Percentiles rank a stretch among this genome's conserved stretches.
Evolutionary conservation across 2,113 vertebrate genomes (phyloP).

Genomic region (Amblyopsis rosae): DNA sequence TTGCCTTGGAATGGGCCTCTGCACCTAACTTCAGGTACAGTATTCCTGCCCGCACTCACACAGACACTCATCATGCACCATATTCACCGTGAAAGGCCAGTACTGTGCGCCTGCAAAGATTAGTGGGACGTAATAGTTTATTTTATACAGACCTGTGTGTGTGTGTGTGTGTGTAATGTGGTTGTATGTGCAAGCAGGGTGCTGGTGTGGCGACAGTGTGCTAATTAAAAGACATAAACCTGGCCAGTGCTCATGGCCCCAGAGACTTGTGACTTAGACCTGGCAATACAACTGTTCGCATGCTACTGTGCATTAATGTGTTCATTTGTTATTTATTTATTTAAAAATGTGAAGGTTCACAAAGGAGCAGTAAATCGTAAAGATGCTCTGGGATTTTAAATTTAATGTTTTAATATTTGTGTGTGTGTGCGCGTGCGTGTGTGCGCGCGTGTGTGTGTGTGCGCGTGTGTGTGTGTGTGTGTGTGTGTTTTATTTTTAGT

Average conservation of each 20-base stretch:
- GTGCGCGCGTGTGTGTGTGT: slow-evolving; percentile 11
- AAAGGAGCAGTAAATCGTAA: too few relatives aligned
- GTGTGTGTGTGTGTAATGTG: slow-evolving; percentile 1
- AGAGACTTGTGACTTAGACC: background rate
- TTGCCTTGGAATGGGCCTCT: slow-evolving; percentile 89
- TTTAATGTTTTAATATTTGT: too few relatives aligned
- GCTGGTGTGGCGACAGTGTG: slow-evolving; percentile 42
- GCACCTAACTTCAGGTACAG: slow-evolving; percentile 86
- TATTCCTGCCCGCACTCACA: background rate
- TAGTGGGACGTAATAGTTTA: too few relatives aligned
- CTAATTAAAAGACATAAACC: slow-evolving; percentile 74
- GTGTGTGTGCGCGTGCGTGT: slow-evolving; percentile 12
- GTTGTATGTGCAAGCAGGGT: slow-evolving; percentile 51
- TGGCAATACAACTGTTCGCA: too few relatives aligned
- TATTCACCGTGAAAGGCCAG: background rate
- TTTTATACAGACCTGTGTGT: background rate
- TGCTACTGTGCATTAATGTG: too few relatives aligned
- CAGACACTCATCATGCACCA: slow-evolving; percentile 3
- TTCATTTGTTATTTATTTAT: too few relatives aligned
- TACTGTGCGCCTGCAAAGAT: background rate
- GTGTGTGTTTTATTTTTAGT: slow-evolving; percentile 21
- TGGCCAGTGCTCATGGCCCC: slow-evolving; percentile 45
- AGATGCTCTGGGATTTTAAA: too few relatives aligned
- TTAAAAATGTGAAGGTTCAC: too few relatives aligned
- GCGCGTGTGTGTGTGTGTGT: slow-evolving; percentile 25